Base-by-base conservation (phyloP, 2,113 vertebrate genomes). In the Piliocolobus tephrosceles region DNA sequence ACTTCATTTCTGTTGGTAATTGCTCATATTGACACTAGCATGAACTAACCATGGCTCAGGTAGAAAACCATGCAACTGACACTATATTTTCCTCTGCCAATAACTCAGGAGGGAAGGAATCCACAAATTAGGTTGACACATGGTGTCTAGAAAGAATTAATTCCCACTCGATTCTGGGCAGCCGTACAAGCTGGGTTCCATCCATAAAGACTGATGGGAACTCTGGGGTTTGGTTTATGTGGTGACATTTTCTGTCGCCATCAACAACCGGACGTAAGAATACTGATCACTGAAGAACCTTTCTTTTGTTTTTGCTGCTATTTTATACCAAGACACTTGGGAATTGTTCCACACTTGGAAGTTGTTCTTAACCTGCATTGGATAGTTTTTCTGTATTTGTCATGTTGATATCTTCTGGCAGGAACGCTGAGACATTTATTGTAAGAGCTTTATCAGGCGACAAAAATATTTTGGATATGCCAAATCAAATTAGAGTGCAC, bases 121-220 rank as follows among this genome's bases (percentile, higher is more conserved):
- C 79, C 83, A 96, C 96, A 95, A 97, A 98, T 98, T 97, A 97
- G 92, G 94, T 79, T 97, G 96, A 98, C 98, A 98, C 96, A 98
- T 98, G 97, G 96, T 96, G 93, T 98, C 92, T 94, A 94, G 89
- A 93, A 97, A 96, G 93, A 98, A 98, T 97, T 97, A 97, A 98
- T 97, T 98, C 91, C 91, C 84, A 81, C 73, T 95, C 30, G 32
- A 73, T 97, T 97, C 96, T 94, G 97, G 97, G 96, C 97, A 97
- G 73, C 88, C 81, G 64, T 85, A 94, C 98, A 97, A 97, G 47
- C 93, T 97, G 98, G 96, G 90, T 20, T 98, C 50, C 6, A 76
- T 96, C 95, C 97, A 97, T 91, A 91, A 95, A 97, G 95, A 96
- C 68, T n/a, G 57, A 96, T 7, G 30, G 95, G 84, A 95, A 96